Evolutionary conservation across 2,113 vertebrate genomes (phyloP).

Genomic region (Gracilinanus agilis): DNA sequence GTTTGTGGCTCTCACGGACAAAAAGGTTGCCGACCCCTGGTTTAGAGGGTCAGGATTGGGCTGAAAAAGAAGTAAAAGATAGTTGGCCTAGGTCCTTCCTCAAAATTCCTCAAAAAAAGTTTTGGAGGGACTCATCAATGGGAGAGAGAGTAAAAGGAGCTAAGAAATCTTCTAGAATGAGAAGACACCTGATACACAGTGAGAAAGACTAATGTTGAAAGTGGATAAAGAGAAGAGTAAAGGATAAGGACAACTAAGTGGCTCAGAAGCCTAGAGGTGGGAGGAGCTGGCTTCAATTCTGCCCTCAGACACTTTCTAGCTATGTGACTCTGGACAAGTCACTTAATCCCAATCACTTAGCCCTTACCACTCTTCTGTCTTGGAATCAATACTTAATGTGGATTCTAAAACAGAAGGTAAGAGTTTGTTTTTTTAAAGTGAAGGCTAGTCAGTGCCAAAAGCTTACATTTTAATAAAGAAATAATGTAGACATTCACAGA

Average conservation of each 20-base stretch:
- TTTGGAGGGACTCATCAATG: not conserved
- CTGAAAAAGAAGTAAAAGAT: no score
- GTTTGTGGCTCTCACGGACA: no score
- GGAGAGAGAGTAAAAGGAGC: not conserved
- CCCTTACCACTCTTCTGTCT: no score
- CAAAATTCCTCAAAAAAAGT: not conserved
- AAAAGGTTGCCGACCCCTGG: no score
- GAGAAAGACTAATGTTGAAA: not conserved
- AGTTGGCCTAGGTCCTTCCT: not conserved
- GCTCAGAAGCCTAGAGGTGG: no score
- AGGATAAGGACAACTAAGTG: not conserved
- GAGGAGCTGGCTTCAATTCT: no score
- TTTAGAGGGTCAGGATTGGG: not conserved
- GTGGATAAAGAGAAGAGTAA: not conserved
- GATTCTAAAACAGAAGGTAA: no score
- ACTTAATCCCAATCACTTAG: no score
- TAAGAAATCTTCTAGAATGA: not conserved
- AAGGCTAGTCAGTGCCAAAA: not conserved
- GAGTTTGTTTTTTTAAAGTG: no score
- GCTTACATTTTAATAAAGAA: constrained; percentile 17
- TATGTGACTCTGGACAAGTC: no score
- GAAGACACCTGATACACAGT: not conserved
- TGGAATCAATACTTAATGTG: no score
- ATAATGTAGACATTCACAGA: constrained; percentile 18
- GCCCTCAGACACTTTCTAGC: no score